These are phyloP conservation scores for Morpho deidamia DNA, from an alignment of 2,888 invertebrate genomes.

Conservation along the genomic window DNA sequence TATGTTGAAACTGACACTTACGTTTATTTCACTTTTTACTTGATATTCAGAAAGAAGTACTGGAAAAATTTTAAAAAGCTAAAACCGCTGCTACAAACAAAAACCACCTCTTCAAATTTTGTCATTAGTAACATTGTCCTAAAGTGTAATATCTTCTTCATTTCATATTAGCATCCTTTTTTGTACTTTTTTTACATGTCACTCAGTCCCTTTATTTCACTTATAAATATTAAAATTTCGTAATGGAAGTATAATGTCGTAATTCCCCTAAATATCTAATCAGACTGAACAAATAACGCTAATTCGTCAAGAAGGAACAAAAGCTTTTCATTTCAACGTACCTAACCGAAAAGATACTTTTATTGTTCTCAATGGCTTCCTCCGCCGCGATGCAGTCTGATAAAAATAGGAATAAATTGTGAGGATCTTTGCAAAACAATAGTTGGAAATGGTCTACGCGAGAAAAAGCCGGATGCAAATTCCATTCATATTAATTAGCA, in stretches of 20 bases:
- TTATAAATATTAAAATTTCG: not conserved
- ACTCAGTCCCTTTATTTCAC: not conserved
- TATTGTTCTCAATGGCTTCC: slow-evolving; percentile 63
- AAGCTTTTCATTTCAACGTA: slow-evolving; percentile 48
- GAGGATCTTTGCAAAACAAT: slow-evolving; percentile 77
- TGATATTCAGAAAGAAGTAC: too few relatives aligned
- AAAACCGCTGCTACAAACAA: too few relatives aligned
- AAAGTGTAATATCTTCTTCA: too few relatives aligned
- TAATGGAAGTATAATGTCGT: slow-evolving; percentile 2
- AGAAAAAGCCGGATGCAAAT: slow-evolving; percentile 79
- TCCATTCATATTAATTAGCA: slow-evolving; percentile 79
- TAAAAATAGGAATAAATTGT: slow-evolving; percentile 75
- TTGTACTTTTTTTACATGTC: not conserved
- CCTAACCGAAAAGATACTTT: slow-evolving; percentile 48
- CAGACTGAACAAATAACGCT: slow-evolving; percentile 29
- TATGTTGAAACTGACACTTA: too few relatives aligned
- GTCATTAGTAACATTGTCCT: too few relatives aligned
- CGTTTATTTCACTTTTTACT: too few relatives aligned
- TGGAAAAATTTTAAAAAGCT: too few relatives aligned
- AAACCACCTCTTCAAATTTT: too few relatives aligned
- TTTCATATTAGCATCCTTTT: not conserved
- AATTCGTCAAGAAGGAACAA: slow-evolving; percentile 41
- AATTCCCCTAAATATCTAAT: slow-evolving; percentile 19
- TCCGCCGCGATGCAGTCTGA: slow-evolving; percentile 54
- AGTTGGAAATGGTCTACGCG: slow-evolving; percentile 75